A percentile compares a stretch with the other conserved stretches of the same genome.
Evolutionary conservation across 2,888 invertebrate species (phyloP).

Genomic region (Busseola fusca): DNA sequence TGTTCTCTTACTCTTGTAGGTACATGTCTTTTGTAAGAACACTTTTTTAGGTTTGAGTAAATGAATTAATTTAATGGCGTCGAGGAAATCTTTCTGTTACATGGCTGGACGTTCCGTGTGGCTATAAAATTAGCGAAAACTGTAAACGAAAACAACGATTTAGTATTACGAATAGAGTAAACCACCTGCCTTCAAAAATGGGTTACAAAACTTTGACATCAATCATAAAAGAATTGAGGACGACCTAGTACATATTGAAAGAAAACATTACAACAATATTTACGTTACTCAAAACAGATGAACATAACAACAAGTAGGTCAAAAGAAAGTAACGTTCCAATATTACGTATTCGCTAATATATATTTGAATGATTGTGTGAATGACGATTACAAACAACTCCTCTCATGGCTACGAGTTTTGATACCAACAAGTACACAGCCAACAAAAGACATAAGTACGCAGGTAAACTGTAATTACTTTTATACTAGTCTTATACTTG

Average conservation of each 20-base stretch:
- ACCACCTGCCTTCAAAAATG: slow-evolving; percentile 11
- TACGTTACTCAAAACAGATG: slow-evolving; percentile 33
- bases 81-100: slow-evolving; percentile 9
- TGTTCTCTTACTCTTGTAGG: slow-evolving; percentile 35
- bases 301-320: slow-evolving; percentile 56
- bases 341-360: slow-evolving; percentile 54
- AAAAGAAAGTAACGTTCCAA: slow-evolving; percentile 66
- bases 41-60: slow-evolving; percentile 9
- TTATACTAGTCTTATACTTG: neutral
- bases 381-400: slow-evolving; percentile 60
- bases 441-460: neutral
- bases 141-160: slow-evolving; percentile 16
- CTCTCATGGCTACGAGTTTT: slow-evolving; percentile 44
- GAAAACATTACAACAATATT: slow-evolving; percentile 41
- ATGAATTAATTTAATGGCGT: slow-evolving; percentile 32
- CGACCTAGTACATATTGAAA: slow-evolving; percentile 28
- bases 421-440: slow-evolving; percentile 16
- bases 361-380: slow-evolving; percentile 54
- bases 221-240: slow-evolving; percentile 32
- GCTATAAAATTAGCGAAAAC: slow-evolving; percentile 10
- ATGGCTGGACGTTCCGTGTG: neutral
- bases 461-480: neutral
- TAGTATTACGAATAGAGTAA: slow-evolving; percentile 21
- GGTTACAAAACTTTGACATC: slow-evolving; percentile 26
- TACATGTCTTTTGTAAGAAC: slow-evolving; percentile 41